A percentile compares a stretch with the other conserved stretches of the same genome.
Evolutionary conservation across 1,140 invertebrate species (phyloP).

Genomic region (Lucilia cuprina): DNA sequence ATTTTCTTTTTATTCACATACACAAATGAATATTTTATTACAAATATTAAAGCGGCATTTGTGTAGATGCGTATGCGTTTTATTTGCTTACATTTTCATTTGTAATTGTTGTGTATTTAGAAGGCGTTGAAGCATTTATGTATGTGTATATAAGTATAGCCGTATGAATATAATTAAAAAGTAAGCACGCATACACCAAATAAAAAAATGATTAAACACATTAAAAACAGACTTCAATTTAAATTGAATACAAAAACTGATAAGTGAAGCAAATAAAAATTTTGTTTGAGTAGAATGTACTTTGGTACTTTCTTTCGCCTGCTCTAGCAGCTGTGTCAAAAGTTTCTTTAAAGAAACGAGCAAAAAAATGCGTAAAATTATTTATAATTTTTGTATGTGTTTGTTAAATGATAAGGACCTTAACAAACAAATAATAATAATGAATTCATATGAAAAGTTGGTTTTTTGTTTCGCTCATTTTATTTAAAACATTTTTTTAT

Average conservation of each 20-base stretch:
- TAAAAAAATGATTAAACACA: not conserved
- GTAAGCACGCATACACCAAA: not conserved
- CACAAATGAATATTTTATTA: not conserved
- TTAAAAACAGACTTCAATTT: not conserved
- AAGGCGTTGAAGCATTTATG: not conserved
- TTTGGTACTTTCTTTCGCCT: not conserved
- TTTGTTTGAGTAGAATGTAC: not conserved
- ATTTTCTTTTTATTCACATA: not conserved
- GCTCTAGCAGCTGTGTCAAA: too few relatives aligned
- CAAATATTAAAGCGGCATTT: not conserved
- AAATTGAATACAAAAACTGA: not conserved
- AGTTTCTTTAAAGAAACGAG: too few relatives aligned
- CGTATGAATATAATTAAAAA: not conserved
- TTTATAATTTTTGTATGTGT: not conserved
- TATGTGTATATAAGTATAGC: not conserved
- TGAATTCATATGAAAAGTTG: too few relatives aligned
- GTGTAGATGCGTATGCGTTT: too few relatives aligned
- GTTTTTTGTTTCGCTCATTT: too few relatives aligned
- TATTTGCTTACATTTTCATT: too few relatives aligned
- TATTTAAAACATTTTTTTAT: too few relatives aligned
- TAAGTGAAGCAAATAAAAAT: not conserved
- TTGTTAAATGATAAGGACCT: conserved; percentile 2
- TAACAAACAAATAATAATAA: not conserved
- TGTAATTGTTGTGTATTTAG: not conserved
- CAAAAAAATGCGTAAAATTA: not conserved